Percentiles rank a stretch among this genome's conserved stretches.
Evolutionary conservation across 92 coral and sea anemone species (phyloP).

Genomic region (Epizoanthus rinbou): DNA sequence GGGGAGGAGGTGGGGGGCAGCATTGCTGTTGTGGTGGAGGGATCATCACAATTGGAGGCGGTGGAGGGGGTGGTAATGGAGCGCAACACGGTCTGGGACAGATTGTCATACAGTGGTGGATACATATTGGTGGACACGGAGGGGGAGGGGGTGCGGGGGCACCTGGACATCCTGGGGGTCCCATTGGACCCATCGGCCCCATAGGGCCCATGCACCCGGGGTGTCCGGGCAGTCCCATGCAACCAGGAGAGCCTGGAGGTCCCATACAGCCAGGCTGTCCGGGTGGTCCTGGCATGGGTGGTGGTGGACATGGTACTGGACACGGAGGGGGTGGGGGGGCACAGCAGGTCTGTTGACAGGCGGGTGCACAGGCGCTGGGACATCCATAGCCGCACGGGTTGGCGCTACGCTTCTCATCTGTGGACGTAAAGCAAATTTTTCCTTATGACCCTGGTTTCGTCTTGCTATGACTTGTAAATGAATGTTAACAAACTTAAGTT

Average conservation of each 20-base stretch:
- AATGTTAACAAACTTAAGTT: too few relatives aligned
- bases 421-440: background rate
- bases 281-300: slow-evolving; percentile 86
- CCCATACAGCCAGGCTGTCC: slow-evolving; percentile 94
- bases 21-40: slow-evolving; percentile 14
- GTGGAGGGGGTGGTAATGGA: slow-evolving; percentile 46
- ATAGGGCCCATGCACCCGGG: slow-evolving; percentile 82
- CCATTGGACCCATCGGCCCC: slow-evolving; percentile 87
- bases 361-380: slow-evolving; percentile 68
- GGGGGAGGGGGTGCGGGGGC: slow-evolving; percentile 95
- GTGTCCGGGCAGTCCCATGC: slow-evolving; percentile 70
- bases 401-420: slow-evolving; percentile 75
- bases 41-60: slow-evolving; percentile 44
- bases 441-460: too few relatives aligned
- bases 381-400: slow-evolving; percentile 87
- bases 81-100: slow-evolving; percentile 84
- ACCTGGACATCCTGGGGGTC: slow-evolving; percentile 93
- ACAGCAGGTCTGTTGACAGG: slow-evolving; percentile 70
- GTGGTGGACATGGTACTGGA: slow-evolving; percentile 60
- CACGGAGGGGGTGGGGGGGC: slow-evolving; percentile 69
- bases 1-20: slow-evolving; percentile 74
- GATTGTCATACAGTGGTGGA: slow-evolving; percentile 95
- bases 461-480: too few relatives aligned
- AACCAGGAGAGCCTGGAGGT: slow-evolving; percentile 91
- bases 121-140: slow-evolving; percentile 92